Evolutionary conservation across 1,140 invertebrate genomes (phyloP).

Genomic region (Samia ricini): DNA sequence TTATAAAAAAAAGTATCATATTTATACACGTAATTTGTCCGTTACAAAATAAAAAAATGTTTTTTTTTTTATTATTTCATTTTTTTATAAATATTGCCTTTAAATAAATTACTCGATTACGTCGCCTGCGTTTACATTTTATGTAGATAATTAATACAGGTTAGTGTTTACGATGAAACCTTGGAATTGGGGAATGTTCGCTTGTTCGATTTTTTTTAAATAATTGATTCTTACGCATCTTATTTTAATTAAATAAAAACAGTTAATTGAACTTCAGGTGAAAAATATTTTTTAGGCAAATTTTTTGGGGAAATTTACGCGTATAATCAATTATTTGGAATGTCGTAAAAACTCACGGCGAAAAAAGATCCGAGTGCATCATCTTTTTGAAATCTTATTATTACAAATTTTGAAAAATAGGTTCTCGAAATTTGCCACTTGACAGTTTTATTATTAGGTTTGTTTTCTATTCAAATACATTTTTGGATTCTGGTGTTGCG

Average conservation of each 20-base stretch:
- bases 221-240: no score
- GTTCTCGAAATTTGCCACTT: constrained; percentile 68
- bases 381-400: not conserved
- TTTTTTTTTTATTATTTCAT: not conserved
- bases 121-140: no score
- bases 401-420: constrained; percentile 52
- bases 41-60: no score
- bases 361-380: no score
- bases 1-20: no score
- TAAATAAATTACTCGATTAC: not conserved
- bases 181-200: not conserved
- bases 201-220: no score
- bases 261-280: no score
- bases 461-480: constrained; percentile 76
- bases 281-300: no score
- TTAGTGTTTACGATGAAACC: not conserved
- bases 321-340: not conserved
- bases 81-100: not conserved
- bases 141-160: not conserved
- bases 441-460: constrained; percentile 67
- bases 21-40: no score
- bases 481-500: constrained; percentile 57
- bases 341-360: no score
- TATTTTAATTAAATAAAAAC: no score
- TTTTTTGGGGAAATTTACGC: no score